These are phyloP conservation scores for Bryconaethiops microstoma DNA, from an alignment of 2,797 vertebrate genomes.

Conservation along the genomic window DNA sequence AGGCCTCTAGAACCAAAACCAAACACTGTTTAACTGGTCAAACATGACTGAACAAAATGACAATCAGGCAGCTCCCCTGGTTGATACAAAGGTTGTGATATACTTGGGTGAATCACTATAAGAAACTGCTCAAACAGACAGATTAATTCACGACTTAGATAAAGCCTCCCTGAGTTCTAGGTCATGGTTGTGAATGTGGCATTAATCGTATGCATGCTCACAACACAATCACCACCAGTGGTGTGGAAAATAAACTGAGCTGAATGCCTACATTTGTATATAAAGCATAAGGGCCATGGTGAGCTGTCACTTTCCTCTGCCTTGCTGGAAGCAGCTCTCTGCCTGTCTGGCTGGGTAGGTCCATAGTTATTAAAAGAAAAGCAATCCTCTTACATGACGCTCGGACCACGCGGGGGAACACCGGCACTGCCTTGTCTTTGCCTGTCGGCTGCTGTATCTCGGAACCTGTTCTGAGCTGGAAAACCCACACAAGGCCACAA, in stretches of 20 bases:
- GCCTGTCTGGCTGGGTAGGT: constrained; percentile 25
- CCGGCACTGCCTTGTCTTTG: background rate
- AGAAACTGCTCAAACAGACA: background rate
- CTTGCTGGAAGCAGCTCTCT: constrained; percentile 11
- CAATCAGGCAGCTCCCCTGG: background rate
- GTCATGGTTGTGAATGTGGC: background rate
- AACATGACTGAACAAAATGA: background rate
- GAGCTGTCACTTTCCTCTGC: constrained; percentile 36
- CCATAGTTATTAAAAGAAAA: constrained; percentile 82
- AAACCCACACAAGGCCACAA: background rate
- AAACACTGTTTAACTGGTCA: background rate
- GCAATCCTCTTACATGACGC: constrained; percentile 84
- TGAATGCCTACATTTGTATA: background rate
- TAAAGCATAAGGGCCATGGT: background rate
- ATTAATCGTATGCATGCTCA: background rate
- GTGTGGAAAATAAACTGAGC: constrained; percentile 7
- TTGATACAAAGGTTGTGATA: background rate
- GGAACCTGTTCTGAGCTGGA: background rate
- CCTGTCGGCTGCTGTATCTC: background rate
- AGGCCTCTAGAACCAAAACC: background rate
- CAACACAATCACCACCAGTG: background rate
- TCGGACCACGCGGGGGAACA: constrained; percentile 16
- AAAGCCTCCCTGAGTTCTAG: constrained; percentile 3
- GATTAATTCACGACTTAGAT: constrained; percentile 4
- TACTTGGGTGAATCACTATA: background rate